These are phyloP conservation scores for Carapus acus DNA, from an alignment of 2,797 vertebrate species.

Conservation along the genomic window DNA sequence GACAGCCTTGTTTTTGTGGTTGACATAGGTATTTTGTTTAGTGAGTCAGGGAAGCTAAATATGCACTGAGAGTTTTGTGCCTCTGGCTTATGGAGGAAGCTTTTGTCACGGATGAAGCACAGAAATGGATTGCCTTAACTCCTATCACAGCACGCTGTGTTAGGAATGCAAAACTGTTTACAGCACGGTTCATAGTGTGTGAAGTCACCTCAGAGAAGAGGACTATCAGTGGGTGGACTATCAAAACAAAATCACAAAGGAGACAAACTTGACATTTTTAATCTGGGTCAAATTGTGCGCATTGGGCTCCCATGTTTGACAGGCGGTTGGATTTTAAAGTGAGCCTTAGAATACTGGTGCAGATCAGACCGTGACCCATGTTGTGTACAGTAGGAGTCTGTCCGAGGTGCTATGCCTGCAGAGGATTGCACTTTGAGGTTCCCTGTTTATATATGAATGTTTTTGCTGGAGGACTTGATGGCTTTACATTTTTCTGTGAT, in stretches of 20 bases:
- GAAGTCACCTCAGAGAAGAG: conserved; percentile 44
- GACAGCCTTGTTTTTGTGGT: conserved; percentile 45
- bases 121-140: conserved; percentile 78
- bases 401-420: conserved; percentile 62
- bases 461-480: conserved; percentile 54
- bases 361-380: conserved; percentile 73
- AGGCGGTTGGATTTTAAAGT: conserved; percentile 52
- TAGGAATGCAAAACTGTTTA: conserved; percentile 64
- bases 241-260: conserved; percentile 27
- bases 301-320: conserved; percentile 36
- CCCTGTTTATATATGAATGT: conserved; percentile 71
- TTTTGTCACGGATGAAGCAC: conserved; percentile 70
- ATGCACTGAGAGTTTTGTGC: conserved; percentile 65
- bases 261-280: conserved; percentile 51
- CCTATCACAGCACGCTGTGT: conserved; percentile 56
- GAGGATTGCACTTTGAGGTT: conserved; percentile 71
- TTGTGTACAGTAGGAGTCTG: conserved; percentile 57
- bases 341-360: conserved; percentile 70
- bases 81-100: conserved; percentile 56
- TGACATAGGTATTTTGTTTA: conserved; percentile 35
- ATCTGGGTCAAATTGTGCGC: conserved; percentile 43
- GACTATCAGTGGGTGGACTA: conserved; percentile 37
- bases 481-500: conserved; percentile 63
- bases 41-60: conserved; percentile 57
- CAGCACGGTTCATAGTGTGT: conserved; percentile 48